Evolutionary conservation across 2,113 vertebrate species (phyloP), one percentile per base, ranked within the genome.

Genomic region (Empidonax traillii): DNA sequence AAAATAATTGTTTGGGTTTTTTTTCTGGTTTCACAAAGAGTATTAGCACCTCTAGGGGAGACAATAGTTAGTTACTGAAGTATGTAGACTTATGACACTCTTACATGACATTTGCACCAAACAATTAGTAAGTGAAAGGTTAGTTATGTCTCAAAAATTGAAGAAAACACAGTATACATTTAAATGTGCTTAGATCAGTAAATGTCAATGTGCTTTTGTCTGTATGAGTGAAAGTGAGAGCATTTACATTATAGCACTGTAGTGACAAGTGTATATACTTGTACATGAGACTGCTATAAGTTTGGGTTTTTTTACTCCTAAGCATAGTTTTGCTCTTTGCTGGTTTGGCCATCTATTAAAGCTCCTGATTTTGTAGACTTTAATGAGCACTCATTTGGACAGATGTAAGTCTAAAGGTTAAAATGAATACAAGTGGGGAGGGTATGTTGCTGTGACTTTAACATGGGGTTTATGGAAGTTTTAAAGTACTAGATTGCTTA

Each of bases 121-220:
- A 94, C 49, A 87, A 35, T 58, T 71, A 94, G 81, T 77, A 61
- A 80, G 20, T 66, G 55, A 82, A 47, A 90, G 51, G 72, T 58
- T 81, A 74, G 91, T 80, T 44, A 30, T 58, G 6, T 76, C 92
- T 89, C 82, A 91, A 78, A 93, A 95, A 93, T 59, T 43, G 81
- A 68, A 49, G 69, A 61, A 62, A 67, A 51, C 58, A 53, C 31
- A 31, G 24, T 4, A 47, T 91, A 59, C 49, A 91, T 91, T 69
- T 82, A 53, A 87, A 61, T n/a, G 9, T 74, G 10, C 37, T 96
- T 95, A 91, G 92, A 79, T 94, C 43, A 53, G 41, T 93, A 90
- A 92, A 85, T 90, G 72, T 13, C 33, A 56, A 66, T 46, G 44
- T 76, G 84, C 81, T 82, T 89, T 87, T 68, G 21, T 30, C 63